Conservation (phyloP, 2,797 vertebrate species). For the Benthosema pterotum region DNA sequence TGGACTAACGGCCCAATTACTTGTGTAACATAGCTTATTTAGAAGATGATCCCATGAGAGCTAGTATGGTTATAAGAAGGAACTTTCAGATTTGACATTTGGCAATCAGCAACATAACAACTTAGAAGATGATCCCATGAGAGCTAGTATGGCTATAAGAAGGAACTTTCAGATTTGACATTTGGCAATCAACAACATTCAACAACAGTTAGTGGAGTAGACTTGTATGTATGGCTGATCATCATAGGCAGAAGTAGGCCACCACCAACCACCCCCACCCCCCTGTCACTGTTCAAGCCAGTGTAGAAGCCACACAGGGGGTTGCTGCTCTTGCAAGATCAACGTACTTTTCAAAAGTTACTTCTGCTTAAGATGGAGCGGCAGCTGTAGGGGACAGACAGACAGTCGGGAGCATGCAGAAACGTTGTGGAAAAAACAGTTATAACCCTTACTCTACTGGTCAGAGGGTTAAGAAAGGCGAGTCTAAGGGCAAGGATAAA, state of each 20-base stretch:
- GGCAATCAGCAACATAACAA: neutral
- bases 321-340: conserved; percentile 2
- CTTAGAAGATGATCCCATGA: too few species aligned
- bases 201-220: too few species aligned
- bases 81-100: too few species aligned
- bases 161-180: too few species aligned
- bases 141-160: too few species aligned
- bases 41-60: too few species aligned
- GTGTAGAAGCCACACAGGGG: neutral
- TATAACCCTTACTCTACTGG: conserved; percentile 82
- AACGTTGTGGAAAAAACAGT: conserved; percentile 75
- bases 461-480: conserved; percentile 70
- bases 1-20: neutral
- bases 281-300: neutral
- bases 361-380: conserved; percentile 28
- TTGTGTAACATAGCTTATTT: neutral
- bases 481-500: conserved; percentile 48
- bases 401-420: conserved; percentile 72
- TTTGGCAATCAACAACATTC: too few species aligned
- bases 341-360: neutral
- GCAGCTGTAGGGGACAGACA: conserved; percentile 8
- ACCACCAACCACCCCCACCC: too few species aligned
- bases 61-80: too few species aligned
- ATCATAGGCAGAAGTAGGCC: conserved; percentile 21
- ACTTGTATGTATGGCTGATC: conserved; percentile 39